Conservation (phyloP, 2,113 vertebrate genomes). For the Epinephelus cyanopodus region DNA sequence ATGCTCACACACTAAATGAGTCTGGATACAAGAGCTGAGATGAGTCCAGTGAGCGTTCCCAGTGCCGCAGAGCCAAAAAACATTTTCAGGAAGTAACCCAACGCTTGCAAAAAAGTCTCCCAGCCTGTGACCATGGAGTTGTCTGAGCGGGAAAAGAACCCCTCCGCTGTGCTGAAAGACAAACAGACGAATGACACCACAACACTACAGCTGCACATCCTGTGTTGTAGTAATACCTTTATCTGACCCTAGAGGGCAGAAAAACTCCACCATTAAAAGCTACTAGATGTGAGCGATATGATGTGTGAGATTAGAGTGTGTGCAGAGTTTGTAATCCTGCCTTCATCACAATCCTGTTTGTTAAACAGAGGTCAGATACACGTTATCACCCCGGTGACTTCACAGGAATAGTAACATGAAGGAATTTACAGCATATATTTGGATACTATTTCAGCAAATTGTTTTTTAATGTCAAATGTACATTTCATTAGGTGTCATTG, state of each 20-base stretch:
- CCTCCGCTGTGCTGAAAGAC: slow-evolving; percentile 93
- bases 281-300: not conserved
- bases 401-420: not conserved
- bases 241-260: slow-evolving; percentile 67
- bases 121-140: slow-evolving; percentile 92
- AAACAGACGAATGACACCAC: not conserved
- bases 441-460: not conserved
- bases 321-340: not conserved
- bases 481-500: too few relatives aligned
- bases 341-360: slow-evolving; percentile 13
- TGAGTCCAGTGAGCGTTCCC: slow-evolving; percentile 97
- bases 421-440: not conserved
- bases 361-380: not conserved
- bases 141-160: slow-evolving; percentile 92
- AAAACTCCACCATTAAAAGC: slow-evolving; percentile 39
- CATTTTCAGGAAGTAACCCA: slow-evolving; percentile 98
- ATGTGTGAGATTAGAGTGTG: not conserved
- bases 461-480: not conserved
- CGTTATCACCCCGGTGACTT: not conserved
- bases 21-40: slow-evolving; percentile 97
- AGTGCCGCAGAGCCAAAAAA: slow-evolving; percentile 98
- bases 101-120: slow-evolving; percentile 95
- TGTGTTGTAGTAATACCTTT: slow-evolving; percentile 43
- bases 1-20: not conserved
- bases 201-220: not conserved